Percentiles rank a stretch among this genome's conserved stretches.
Evolutionary conservation across 2,113 vertebrate genomes (phyloP).

Genomic region (Varanus komodoensis): DNA sequence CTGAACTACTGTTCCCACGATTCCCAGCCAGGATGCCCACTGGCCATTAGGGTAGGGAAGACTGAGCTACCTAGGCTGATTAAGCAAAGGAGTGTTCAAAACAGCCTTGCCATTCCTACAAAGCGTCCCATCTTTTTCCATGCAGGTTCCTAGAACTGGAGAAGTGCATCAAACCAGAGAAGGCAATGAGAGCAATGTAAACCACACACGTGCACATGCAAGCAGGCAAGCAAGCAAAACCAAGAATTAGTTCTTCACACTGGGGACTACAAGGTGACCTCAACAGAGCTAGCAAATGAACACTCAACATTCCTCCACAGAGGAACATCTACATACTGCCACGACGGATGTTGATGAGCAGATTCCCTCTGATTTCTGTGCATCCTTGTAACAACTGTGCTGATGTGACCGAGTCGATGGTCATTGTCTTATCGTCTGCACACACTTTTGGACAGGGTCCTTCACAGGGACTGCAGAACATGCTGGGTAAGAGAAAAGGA

Average conservation of each 20-base stretch:
- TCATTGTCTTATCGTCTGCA: slow-evolving; percentile 77
- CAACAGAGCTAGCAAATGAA: background rate
- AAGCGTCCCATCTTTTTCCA: background rate
- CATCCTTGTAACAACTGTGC: slow-evolving; percentile 94
- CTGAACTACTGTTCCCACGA: too few species aligned
- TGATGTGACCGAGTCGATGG: slow-evolving; percentile 93
- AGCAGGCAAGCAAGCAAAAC: background rate
- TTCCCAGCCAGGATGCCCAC: too few species aligned
- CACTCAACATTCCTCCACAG: background rate
- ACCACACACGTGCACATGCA: background rate
- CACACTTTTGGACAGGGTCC: slow-evolving; percentile 95
- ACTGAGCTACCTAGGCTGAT: background rate
- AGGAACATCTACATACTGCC: slow-evolving; percentile 89
- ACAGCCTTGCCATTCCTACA: background rate
- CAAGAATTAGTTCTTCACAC: too few species aligned
- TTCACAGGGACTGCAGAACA: slow-evolving; percentile 94
- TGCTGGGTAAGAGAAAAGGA: slow-evolving; percentile 77
- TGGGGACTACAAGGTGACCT: background rate
- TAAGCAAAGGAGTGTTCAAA: background rate
- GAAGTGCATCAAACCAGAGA: background rate
- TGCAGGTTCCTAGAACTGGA: background rate
- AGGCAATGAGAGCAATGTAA: background rate
- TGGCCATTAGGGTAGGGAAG: too few species aligned
- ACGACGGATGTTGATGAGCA: slow-evolving; percentile 95
- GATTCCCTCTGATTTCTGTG: slow-evolving; percentile 92